Conservation (phyloP, 2,888 invertebrate species). For the Diplolepis rosae region DNA sequence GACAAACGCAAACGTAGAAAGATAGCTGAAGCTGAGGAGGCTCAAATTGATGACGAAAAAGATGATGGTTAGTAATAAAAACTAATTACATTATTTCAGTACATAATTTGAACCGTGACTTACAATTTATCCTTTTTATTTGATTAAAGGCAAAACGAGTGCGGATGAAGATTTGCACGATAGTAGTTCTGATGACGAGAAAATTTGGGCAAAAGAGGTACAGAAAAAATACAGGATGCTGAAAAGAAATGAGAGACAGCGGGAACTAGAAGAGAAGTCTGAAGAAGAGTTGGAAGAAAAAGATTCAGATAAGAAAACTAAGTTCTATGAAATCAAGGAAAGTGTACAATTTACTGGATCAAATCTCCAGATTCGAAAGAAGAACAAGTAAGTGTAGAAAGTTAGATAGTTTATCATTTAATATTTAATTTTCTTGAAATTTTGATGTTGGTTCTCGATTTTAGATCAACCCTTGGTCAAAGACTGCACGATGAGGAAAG, state of each 20-base stretch:
- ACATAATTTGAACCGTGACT: slow-evolving; percentile 3
- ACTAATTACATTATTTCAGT: slow-evolving; percentile 5
- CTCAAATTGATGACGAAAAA: slow-evolving; percentile 72
- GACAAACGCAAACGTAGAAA: slow-evolving; percentile 79
- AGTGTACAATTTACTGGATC: slow-evolving; percentile 78
- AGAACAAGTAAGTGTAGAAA: slow-evolving; percentile 16
- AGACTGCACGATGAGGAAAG: slow-evolving; percentile 80
- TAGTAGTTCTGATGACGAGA: slow-evolving; percentile 86
- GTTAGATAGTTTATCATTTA: not conserved
- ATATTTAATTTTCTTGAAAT: not conserved
- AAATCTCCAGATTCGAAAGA: slow-evolving; percentile 30
- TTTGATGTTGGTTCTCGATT: slow-evolving; percentile 35
- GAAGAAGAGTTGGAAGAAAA: slow-evolving; percentile 57
- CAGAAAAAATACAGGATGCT: slow-evolving; percentile 84
- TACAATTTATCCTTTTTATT: slow-evolving; percentile 32
- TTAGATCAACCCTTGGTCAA: slow-evolving; percentile 83
- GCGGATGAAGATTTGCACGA: slow-evolving; percentile 67
- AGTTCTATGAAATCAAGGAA: slow-evolving; percentile 79
- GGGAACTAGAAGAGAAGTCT: slow-evolving; percentile 58
- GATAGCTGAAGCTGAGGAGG: slow-evolving; percentile 68
- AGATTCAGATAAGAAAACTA: slow-evolving; percentile 71
- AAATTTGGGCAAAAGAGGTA: slow-evolving; percentile 86
- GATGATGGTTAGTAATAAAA: slow-evolving; percentile 75
- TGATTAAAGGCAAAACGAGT: slow-evolving; percentile 58
- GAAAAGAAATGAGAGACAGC: slow-evolving; percentile 75